Base-by-base conservation (phyloP, 2,113 vertebrate species). In the Silurus asotus region DNA sequence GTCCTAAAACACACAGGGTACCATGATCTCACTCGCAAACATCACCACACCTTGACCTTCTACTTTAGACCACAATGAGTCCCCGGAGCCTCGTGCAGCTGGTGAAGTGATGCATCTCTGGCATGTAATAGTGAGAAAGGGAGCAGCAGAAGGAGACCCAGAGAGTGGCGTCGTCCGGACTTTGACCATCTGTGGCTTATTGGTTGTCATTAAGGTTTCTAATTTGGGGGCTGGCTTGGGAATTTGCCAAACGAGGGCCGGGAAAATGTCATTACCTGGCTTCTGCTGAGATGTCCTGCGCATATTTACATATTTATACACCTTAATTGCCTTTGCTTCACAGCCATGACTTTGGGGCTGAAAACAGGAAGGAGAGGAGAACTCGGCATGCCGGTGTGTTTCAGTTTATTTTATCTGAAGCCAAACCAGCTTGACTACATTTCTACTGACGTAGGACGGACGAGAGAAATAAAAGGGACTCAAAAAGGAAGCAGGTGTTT, bases 141-240 rank as follows among this genome's bases (percentile, higher is more conserved):
- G 88, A 93, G 92, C 89, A 91, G 91, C 88, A 91, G 87, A 91
- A 91, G 91, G 89, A 92, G 91, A 92, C 93, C 92, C 92, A 90
- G 93, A 92, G 91, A 90, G 88, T 91, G 83, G 76, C 75, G 91
- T 91, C 92, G 92, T 93, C 93, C 89, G 92, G 94, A 93, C 94
- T 93, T 95, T 93, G 93, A 92, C 95, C 95, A 95, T 95, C 95
- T 95, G 94, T 91, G 91, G 87, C 85, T 94, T 94, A 95, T 95
- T 93, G 94, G 92, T 94, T 93, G 93, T 94, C 94, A 95, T 95
- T 95, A 95, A 94, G 93, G 92, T 93, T 95, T 95, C 95, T 95
- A 95, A 95, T 95, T 95, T 89, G 82, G 92, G 85, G 93, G 94
- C 91, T 89, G 90, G 93, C 93, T 94, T 93, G 94, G 93, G 94